Conservation (phyloP, 2,113 vertebrate species). For the Saccopteryx leptura region DNA sequence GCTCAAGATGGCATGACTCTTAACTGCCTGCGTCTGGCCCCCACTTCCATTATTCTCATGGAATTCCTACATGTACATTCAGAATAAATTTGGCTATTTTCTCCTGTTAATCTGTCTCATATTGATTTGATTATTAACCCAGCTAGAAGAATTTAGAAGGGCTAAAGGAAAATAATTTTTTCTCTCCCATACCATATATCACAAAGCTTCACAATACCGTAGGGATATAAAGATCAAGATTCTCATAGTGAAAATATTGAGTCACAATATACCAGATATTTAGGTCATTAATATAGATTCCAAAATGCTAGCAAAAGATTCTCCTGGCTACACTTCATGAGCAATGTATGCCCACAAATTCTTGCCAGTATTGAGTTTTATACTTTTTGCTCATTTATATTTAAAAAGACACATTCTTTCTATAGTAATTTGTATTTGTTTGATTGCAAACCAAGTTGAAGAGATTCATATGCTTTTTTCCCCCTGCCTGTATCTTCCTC, state of each 20-base stretch:
- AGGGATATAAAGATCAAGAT: neutral
- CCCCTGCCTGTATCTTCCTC: neutral
- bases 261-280: neutral
- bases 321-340: neutral
- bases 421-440: neutral
- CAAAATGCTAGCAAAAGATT: neutral
- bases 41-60: no score
- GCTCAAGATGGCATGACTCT: no score
- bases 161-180: no score
- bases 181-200: neutral
- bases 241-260: neutral
- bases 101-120: no score
- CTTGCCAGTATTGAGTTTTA: neutral
- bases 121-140: no score
- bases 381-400: neutral
- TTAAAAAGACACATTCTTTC: neutral
- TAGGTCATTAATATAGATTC: neutral
- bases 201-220: neutral
- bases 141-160: no score
- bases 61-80: no score
- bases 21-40: no score
- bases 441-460: neutral
- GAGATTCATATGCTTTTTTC: neutral
- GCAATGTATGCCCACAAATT: neutral
- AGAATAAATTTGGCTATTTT: no score